These are phyloP conservation scores for Galaxea fascicularis DNA, from an alignment of 92 coral and sea anemone species.

Conservation along the genomic window DNA sequence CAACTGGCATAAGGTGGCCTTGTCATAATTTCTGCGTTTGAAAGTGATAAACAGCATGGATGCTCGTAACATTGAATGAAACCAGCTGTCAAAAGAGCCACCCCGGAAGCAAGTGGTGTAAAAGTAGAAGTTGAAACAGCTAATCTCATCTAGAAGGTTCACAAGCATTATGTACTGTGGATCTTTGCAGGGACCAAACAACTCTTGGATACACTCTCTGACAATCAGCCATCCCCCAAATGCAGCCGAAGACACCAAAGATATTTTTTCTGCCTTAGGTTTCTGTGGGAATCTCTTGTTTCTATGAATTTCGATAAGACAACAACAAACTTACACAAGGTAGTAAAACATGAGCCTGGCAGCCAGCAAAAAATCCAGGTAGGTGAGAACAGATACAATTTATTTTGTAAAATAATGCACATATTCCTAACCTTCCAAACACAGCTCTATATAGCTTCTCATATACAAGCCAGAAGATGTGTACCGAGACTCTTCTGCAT, in stretches of 20 bases:
- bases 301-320: slow-evolving; percentile 13
- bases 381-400: background rate
- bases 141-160: slow-evolving; percentile 59
- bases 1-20: slow-evolving; percentile 69
- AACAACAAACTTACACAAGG: background rate
- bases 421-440: slow-evolving; percentile 53
- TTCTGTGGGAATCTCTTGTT: slow-evolving; percentile 53
- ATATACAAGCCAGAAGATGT: slow-evolving; percentile 61
- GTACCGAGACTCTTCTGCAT: slow-evolving; percentile 51
- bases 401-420: background rate
- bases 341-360: background rate
- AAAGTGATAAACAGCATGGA: slow-evolving; percentile 56
- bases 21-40: slow-evolving; percentile 68
- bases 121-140: slow-evolving; percentile 45
- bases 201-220: slow-evolving; percentile 38
- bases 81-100: slow-evolving; percentile 58
- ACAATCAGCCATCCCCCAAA: slow-evolving; percentile 74
- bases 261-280: slow-evolving; percentile 66
- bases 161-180: slow-evolving; percentile 55
- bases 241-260: slow-evolving; percentile 46
- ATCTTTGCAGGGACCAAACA: slow-evolving; percentile 72
- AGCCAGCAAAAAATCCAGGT: background rate
- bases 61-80: slow-evolving; percentile 41
- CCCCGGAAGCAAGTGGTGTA: slow-evolving; percentile 61
- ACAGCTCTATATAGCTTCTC: slow-evolving; percentile 50